Conservation (phyloP, 2,797 vertebrate species). For the Mus caroli region DNA sequence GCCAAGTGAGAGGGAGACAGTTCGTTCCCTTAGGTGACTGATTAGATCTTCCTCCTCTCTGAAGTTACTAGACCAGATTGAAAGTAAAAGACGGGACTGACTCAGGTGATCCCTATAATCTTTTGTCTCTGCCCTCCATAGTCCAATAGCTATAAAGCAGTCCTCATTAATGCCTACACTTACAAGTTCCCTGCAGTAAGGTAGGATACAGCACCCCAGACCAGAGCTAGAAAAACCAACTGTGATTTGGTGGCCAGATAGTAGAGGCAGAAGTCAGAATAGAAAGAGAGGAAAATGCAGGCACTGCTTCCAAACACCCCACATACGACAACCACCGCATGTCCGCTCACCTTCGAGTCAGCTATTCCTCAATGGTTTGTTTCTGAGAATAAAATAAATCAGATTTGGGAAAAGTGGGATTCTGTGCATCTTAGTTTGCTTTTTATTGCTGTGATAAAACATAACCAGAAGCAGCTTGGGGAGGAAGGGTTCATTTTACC, state of each 20-base stretch:
- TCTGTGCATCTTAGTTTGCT: background rate
- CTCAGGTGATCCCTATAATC: background rate
- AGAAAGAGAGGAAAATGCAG: background rate
- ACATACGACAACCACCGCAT: rapidly evolving
- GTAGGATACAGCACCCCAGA: background rate
- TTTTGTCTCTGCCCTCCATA: background rate
- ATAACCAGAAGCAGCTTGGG: background rate
- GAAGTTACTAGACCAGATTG: background rate
- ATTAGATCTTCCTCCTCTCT: background rate
- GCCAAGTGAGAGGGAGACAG: background rate
- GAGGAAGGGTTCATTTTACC: background rate
- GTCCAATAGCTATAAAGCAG: background rate
- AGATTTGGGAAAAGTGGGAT: background rate
- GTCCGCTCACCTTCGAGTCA: background rate
- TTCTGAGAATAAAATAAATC: background rate
- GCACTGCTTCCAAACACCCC: background rate
- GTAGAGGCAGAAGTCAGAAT: background rate
- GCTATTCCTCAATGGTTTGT: background rate
- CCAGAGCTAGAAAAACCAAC: background rate
- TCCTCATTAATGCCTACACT: background rate
- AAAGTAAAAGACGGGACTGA: background rate
- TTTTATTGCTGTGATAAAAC: background rate
- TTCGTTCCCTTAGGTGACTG: no score
- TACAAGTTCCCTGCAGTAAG: background rate
- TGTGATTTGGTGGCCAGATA: background rate